Percentiles rank a stretch among this genome's conserved stretches.
These are phyloP conservation scores for Vulpes vulpes DNA, from an alignment of 2,113 vertebrate species.

Conservation along the genomic window DNA sequence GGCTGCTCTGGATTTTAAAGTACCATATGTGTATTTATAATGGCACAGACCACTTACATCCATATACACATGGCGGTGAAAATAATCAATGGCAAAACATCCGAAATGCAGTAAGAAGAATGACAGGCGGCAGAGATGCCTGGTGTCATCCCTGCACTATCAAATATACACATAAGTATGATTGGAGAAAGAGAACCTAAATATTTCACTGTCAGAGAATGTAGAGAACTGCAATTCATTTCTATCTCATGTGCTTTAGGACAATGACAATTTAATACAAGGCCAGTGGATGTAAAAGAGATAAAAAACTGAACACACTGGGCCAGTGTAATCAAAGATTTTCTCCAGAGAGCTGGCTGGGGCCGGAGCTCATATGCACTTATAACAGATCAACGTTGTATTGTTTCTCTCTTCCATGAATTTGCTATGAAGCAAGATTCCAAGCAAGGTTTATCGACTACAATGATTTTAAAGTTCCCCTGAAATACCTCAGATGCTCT, in stretches of 20 bases:
- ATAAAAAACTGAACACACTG: slow-evolving; percentile 91
- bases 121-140: slow-evolving; percentile 84
- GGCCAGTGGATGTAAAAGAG: slow-evolving; percentile 90
- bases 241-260: slow-evolving; percentile 91
- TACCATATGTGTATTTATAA: not conserved
- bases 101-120: slow-evolving; percentile 77
- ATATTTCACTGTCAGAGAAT: slow-evolving; percentile 98
- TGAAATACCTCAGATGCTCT: not conserved
- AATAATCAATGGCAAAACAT: slow-evolving; percentile 70
- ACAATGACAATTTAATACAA: slow-evolving; percentile 95
- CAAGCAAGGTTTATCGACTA: slow-evolving; percentile 37
- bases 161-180: slow-evolving; percentile 93
- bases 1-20: slow-evolving; percentile 31
- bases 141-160: slow-evolving; percentile 88
- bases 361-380: slow-evolving; percentile 80
- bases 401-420: slow-evolving; percentile 85
- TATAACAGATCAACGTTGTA: slow-evolving; percentile 86
- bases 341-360: slow-evolving; percentile 87
- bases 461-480: slow-evolving; percentile 59
- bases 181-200: slow-evolving; percentile 93
- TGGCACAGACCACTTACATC: not conserved
- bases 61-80: not conserved
- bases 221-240: slow-evolving; percentile 93
- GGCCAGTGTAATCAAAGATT: slow-evolving; percentile 87
- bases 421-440: slow-evolving; percentile 80